phyloP scores from a whole-genome alignment of 2,888 invertebrate genomes.

The Cephus runcator region DNA sequence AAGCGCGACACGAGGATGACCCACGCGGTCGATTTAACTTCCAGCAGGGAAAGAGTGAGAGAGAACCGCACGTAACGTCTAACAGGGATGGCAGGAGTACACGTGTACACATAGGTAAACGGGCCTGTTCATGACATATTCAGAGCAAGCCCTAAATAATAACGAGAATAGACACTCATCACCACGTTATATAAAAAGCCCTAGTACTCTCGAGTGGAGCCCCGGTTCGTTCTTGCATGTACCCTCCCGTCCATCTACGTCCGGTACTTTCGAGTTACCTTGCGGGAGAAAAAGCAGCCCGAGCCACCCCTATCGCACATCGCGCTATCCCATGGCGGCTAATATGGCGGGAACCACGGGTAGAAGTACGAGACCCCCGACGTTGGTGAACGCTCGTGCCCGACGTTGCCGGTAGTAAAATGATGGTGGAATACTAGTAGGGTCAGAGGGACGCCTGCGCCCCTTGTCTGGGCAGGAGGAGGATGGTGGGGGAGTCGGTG shows the following conservation, averaged over 20 bases:
- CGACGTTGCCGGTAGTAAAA: too few relatives aligned
- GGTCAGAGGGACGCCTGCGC: constrained; percentile 28
- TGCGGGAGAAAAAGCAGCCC: constrained; percentile 76
- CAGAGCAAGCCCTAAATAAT: too few relatives aligned
- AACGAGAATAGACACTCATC: too few relatives aligned
- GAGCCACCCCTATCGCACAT: constrained; percentile 80
- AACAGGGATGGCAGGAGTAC: not conserved
- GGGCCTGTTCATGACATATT: not conserved
- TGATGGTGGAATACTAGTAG: too few relatives aligned
- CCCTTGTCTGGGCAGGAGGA: constrained; percentile 20
- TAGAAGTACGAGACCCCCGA: not conserved
- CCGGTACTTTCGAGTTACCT: constrained; percentile 63
- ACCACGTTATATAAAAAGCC: too few relatives aligned
- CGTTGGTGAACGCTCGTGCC: too few relatives aligned
- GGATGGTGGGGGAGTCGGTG: constrained; percentile 41
- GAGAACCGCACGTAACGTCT: constrained; percentile 12
- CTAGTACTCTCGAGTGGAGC: too few relatives aligned
- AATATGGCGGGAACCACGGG: constrained; percentile 58
- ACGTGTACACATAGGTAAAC: not conserved
- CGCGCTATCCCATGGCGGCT: constrained; percentile 56
- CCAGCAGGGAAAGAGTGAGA: constrained; percentile 19
- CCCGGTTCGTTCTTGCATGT: too few relatives aligned
- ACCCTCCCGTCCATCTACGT: too few relatives aligned
- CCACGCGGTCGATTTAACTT: constrained; percentile 52
- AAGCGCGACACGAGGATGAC: constrained; percentile 49